These are phyloP conservation scores for Epicauta chinensis DNA, from an alignment of 1,140 invertebrate genomes.

Conservation along the genomic window DNA sequence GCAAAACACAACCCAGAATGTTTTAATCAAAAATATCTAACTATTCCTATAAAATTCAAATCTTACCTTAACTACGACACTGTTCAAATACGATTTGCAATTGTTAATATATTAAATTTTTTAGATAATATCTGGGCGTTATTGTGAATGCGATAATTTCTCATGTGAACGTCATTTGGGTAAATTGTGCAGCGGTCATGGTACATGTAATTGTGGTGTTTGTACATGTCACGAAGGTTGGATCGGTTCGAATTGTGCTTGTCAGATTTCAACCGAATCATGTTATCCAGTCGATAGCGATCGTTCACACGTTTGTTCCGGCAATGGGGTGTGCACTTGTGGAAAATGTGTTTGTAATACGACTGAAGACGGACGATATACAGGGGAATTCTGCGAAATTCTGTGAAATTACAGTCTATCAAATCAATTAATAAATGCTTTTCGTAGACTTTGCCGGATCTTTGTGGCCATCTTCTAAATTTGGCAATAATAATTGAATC, in stretches of 20 bases:
- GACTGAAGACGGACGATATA: slow-evolving; percentile 48
- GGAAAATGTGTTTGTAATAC: slow-evolving; percentile 55
- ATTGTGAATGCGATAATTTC: slow-evolving; percentile 71
- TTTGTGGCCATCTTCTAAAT: too few relatives aligned
- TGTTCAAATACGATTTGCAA: neutral
- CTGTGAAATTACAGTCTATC: too few relatives aligned
- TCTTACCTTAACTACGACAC: too few relatives aligned
- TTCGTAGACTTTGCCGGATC: too few relatives aligned
- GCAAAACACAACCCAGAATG: too few relatives aligned
- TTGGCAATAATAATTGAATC: too few relatives aligned
- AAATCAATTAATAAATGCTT: too few relatives aligned
- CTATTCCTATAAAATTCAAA: too few relatives aligned
- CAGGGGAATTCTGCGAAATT: slow-evolving; percentile 57
- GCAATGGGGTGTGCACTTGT: slow-evolving; percentile 57
- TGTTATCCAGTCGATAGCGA: slow-evolving; percentile 52
- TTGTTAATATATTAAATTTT: neutral
- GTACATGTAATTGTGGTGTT: slow-evolving; percentile 57
- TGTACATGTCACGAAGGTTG: slow-evolving; percentile 57
- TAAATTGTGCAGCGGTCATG: slow-evolving; percentile 60
- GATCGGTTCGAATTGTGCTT: slow-evolving; percentile 61
- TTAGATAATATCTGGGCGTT: slow-evolving; percentile 50
- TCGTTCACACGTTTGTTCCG: slow-evolving; percentile 51
- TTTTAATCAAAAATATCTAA: too few relatives aligned
- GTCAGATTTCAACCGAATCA: slow-evolving; percentile 51
- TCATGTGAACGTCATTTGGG: slow-evolving; percentile 57